Conservation (phyloP, 1,140 invertebrate genomes). For the Lamellibrachia luymesi region DNA sequence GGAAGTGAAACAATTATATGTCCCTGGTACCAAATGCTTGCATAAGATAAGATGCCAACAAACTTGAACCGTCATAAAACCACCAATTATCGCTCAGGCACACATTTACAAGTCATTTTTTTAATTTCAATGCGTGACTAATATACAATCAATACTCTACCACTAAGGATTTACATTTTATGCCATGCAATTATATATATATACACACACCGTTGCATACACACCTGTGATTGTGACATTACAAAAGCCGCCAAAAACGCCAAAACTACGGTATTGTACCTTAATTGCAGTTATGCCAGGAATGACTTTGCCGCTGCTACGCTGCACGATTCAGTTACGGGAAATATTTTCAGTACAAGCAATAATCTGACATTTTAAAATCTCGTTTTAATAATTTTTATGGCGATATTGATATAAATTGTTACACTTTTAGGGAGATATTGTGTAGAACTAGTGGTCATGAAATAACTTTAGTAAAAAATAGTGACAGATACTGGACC, state of each 20-base stretch:
- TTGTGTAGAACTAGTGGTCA: no score
- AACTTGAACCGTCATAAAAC: neutral
- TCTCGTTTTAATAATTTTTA: no score
- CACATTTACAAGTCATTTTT: neutral
- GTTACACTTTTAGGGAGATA: no score
- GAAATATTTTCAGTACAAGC: no score
- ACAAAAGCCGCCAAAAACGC: neutral
- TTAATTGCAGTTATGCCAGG: neutral
- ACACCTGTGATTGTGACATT: slow-evolving; percentile 4
- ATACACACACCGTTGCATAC: neutral
- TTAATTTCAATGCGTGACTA: neutral
- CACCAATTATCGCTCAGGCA: neutral
- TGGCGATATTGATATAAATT: no score
- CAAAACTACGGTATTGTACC: neutral
- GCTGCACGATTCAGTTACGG: neutral
- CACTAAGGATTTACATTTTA: neutral
- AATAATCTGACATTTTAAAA: no score
- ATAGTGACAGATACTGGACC: no score
- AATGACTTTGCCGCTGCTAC: neutral
- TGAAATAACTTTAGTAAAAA: no score
- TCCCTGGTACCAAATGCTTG: no score
- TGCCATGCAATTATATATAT: neutral
- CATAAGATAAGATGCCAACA: no score
- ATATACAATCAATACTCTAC: neutral
- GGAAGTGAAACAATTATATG: no score